A percentile compares a stretch with the other conserved stretches of the same genome.
Evolutionary conservation across 2,888 invertebrate genomes (phyloP).

Genomic region (Ditula angustiorana): DNA sequence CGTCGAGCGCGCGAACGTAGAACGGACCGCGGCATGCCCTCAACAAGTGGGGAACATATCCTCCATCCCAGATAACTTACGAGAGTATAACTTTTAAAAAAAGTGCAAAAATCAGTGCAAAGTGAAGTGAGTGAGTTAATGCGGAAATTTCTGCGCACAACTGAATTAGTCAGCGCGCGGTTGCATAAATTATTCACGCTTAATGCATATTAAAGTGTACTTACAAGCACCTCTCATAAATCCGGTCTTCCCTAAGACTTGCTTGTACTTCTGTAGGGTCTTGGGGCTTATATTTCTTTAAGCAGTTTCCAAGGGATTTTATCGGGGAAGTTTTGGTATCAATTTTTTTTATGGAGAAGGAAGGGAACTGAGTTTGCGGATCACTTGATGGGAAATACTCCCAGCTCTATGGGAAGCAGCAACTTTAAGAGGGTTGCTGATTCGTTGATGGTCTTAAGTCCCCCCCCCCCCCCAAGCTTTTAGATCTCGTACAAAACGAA

Average conservation of each 20-base stretch:
- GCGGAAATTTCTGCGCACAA: constrained; percentile 43
- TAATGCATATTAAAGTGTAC: constrained; percentile 39
- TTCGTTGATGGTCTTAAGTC: too few relatives aligned
- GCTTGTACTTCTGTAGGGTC: not conserved
- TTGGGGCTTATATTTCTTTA: not conserved
- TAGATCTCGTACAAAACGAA: too few relatives aligned
- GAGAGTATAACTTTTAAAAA: constrained; percentile 40
- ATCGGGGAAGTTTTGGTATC: constrained; percentile 11
- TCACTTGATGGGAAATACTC: too few relatives aligned
- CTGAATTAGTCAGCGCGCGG: constrained; percentile 45
- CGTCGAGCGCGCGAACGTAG: constrained; percentile 81
- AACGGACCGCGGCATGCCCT: constrained; percentile 55
- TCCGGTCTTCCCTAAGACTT: not conserved
- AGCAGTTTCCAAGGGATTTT: constrained; percentile 7
- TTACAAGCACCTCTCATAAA: constrained; percentile 9
- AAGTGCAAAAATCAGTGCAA: constrained; percentile 42
- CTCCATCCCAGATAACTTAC: constrained; percentile 48
- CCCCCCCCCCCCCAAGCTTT: too few relatives aligned
- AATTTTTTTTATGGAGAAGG: too few relatives aligned
- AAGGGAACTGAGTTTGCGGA: too few relatives aligned
- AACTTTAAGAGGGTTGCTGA: too few relatives aligned
- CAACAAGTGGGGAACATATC: constrained; percentile 70
- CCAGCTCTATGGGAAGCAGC: too few relatives aligned
- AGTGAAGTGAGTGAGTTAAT: constrained; percentile 48
- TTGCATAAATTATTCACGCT: constrained; percentile 51